phyloP scores from a whole-genome alignment of 1,140 invertebrate genomes.

The Lucilia sericata region DNA sequence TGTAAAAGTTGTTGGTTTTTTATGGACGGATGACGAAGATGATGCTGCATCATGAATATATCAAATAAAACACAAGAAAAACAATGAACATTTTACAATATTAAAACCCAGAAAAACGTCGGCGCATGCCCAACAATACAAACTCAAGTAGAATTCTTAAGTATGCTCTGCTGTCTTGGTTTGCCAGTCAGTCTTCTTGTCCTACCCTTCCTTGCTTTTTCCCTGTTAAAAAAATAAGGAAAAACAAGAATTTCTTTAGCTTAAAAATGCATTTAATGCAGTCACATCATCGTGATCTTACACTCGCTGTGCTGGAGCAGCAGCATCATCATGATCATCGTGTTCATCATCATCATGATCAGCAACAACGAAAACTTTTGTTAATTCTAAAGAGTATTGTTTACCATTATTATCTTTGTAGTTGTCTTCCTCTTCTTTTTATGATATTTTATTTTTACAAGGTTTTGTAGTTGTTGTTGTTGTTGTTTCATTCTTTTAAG shows the following conservation, averaged over 20 bases:
- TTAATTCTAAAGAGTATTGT: constrained; percentile 8
- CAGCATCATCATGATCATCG: background rate
- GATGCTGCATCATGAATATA: constrained; percentile 2
- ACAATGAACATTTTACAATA: background rate
- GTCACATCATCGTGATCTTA: too few species aligned
- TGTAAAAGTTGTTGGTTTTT: background rate
- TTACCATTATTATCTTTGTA: constrained; percentile 2
- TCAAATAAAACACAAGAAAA: background rate
- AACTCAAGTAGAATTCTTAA: background rate
- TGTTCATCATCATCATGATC: constrained; percentile 20
- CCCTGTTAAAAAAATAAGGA: too few species aligned
- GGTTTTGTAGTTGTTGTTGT: background rate
- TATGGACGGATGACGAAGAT: background rate
- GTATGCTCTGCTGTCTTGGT: too few species aligned
- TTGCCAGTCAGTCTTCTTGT: too few species aligned
- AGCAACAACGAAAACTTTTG: background rate
- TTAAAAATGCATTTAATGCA: too few species aligned
- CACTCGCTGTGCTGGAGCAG: background rate
- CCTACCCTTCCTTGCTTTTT: too few species aligned
- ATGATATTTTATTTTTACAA: background rate
- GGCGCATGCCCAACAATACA: background rate
- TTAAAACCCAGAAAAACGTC: background rate
- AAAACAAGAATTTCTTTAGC: too few species aligned
- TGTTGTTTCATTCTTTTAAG: constrained; percentile 3
- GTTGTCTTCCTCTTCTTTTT: background rate